Evolutionary conservation across 2,113 vertebrate species (phyloP).

Genomic region (Tetrao urogallus): DNA sequence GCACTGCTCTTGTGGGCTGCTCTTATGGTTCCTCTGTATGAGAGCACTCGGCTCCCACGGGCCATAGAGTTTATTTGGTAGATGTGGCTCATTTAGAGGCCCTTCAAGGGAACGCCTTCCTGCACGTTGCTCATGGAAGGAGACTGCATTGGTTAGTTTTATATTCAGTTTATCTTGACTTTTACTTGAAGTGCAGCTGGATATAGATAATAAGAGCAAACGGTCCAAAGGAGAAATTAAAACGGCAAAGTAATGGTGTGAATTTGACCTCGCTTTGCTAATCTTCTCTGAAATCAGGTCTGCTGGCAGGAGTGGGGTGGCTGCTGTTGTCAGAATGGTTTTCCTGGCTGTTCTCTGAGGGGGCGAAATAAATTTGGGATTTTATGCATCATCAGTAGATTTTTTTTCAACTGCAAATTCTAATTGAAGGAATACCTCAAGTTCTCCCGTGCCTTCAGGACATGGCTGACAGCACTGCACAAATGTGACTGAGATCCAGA

Average conservation of each 20-base stretch:
- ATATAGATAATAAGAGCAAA: not conserved
- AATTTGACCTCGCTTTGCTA: conserved; percentile 8
- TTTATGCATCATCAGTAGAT: not conserved
- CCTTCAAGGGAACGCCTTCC: not conserved
- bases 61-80: conserved; percentile 3
- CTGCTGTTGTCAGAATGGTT: not conserved
- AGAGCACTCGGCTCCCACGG: not conserved
- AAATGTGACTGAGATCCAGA: not conserved
- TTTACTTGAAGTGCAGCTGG: not conserved
- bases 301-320: not conserved
- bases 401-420: not conserved
- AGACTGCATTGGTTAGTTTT: not conserved
- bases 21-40: not conserved
- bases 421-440: conserved; percentile 27
- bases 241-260: conserved; percentile 19
- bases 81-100: not conserved
- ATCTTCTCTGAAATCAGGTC: not conserved
- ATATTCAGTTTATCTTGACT: conserved; percentile 12
- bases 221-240: conserved; percentile 14
- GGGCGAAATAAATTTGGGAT: not conserved
- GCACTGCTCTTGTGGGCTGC: not conserved
- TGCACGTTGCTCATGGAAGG: not conserved
- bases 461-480: not conserved
- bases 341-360: not conserved
- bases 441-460: not conserved